phyloP scores from a whole-genome alignment of 1,140 invertebrate species.

The Trachymyrmex septentrionalis region DNA sequence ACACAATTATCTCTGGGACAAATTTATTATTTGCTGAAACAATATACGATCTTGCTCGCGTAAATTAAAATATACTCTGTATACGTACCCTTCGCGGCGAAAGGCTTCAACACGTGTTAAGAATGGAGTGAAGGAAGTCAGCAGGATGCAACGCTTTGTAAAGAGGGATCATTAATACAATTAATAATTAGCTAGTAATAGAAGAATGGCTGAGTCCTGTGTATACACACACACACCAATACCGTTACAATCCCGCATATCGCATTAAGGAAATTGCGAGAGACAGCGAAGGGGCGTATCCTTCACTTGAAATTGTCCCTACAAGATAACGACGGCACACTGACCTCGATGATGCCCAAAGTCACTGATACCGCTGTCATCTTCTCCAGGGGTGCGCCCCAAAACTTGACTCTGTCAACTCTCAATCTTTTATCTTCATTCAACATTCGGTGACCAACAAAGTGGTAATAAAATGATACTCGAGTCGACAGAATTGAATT shows the following conservation, averaged over 20 bases:
- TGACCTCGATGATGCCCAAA: slow-evolving; percentile 17
- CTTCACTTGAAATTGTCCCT: slow-evolving; percentile 42
- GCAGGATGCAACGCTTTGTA: background rate
- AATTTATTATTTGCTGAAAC: background rate
- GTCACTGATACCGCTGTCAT: background rate
- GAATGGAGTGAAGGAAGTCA: background rate
- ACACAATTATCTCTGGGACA: background rate
- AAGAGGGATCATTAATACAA: slow-evolving; percentile 64
- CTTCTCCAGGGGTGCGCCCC: background rate
- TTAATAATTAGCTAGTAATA: slow-evolving; percentile 75
- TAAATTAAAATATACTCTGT: background rate
- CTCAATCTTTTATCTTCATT: no score
- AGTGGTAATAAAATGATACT: no score
- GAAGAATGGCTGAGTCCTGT: slow-evolving; percentile 75
- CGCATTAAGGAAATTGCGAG: slow-evolving; percentile 50
- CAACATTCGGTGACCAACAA: no score
- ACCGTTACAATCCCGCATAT: slow-evolving; percentile 73
- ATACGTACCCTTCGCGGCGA: background rate
- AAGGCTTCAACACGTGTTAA: slow-evolving; percentile 12
- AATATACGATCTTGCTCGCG: background rate
- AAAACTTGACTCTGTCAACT: no score
- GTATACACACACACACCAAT: slow-evolving; percentile 66
- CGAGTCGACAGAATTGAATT: no score
- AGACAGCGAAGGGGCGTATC: slow-evolving; percentile 42
- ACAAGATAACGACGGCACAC: background rate